Base-by-base conservation (phyloP, 2,113 vertebrate species). In the Suricata suricatta region DNA sequence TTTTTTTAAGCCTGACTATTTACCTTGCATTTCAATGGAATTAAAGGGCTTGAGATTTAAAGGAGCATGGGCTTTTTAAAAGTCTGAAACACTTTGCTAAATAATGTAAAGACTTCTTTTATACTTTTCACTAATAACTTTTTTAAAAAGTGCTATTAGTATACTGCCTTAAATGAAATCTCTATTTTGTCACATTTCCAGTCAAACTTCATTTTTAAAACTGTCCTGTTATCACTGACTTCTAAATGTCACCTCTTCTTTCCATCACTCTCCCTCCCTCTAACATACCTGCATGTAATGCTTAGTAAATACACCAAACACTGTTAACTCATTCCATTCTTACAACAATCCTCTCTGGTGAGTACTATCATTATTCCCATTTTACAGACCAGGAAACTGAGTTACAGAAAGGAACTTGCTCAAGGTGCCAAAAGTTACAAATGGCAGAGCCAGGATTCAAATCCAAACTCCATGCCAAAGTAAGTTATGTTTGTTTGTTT, bases 1-100 rank as follows among this genome's bases (percentile, higher is more conserved):
- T 88, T 64, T 82, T 35, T 95, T 52, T 44, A 92, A 85, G 21
- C 41, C 23, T 64, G 47, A 83, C 25, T 94, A 92, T 66, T 91
- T 87, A 77, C 29, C 74, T 91, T 68, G 14, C 63, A 95, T 88
- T 88, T 94, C 76, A 92, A 93, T 35, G 27, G 38, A 90, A 94
- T 74, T 82, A 77, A 54, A 96, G 23, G 29, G 15, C n/a, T 85
- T 54, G 5, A 74, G 72, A 50, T 63, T 83, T 92, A 85, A 86
- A 96, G 80, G 4, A 79, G 14, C 16, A 60, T 3, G 3, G 5
- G 7, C 41, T 84, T 84, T 77, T 83, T 4, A n/a, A 84, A 84
- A 87, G 57, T 88, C 41, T 93, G 57, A 94, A 71, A 97, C 54
- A 66, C 33, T 44, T 79, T 54, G 44, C 44, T 83, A 33, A 83